Conservation (phyloP, 2,113 vertebrate species). For the Hemiprocne comata region DNA sequence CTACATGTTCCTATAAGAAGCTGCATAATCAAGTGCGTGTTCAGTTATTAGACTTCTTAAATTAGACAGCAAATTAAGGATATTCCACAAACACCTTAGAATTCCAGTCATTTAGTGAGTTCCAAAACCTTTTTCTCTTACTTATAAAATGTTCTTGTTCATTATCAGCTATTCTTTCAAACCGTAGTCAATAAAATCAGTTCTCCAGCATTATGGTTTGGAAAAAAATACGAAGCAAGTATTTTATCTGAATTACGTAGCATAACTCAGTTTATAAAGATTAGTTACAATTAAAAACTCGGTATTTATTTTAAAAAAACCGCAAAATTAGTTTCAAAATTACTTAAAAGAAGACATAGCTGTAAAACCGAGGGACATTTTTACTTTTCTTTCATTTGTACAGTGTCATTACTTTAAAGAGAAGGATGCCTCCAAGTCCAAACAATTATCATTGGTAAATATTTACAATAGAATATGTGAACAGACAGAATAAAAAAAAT, state of each 20-base stretch:
- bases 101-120: neutral
- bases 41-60: neutral
- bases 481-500: neutral
- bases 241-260: constrained; percentile 17
- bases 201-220: neutral
- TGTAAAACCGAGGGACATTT: neutral
- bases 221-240: neutral
- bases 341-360: neutral
- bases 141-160: neutral
- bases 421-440: neutral
- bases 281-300: fast-evolving
- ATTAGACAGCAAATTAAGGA: neutral
- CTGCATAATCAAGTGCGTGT: neutral
- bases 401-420: neutral
- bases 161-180: neutral
- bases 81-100: neutral
- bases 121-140: neutral
- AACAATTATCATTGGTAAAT: neutral
- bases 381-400: neutral
- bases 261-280: neutral
- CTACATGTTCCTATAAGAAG: neutral
- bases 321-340: neutral
- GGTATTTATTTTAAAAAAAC: neutral
- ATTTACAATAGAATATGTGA: neutral
- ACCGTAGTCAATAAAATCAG: neutral